Conservation (phyloP, 53 echinoderm and acorn worm genomes). For the Mesocentrotus franciscanus region DNA sequence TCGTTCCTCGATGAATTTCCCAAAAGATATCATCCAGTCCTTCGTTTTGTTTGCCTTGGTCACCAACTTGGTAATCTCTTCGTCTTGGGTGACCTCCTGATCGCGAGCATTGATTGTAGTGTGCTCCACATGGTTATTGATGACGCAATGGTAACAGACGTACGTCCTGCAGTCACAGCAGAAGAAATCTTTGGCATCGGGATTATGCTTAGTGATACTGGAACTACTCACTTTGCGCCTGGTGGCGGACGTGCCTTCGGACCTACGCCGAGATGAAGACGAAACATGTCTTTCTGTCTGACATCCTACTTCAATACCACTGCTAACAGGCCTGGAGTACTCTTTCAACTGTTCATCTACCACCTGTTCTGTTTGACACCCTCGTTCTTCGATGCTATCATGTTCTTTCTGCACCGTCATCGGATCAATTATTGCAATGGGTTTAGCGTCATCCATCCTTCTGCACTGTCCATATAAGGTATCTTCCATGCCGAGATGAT, state of each 20-base stretch:
- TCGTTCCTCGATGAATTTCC: slow-evolving; percentile 6
- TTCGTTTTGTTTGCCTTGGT: slow-evolving; percentile 7
- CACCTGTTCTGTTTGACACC: slow-evolving; percentile 27
- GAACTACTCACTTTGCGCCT: not conserved
- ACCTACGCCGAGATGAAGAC: not conserved
- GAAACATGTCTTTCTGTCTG: not conserved
- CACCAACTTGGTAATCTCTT: slow-evolving; percentile 16
- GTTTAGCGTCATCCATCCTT: slow-evolving; percentile 21
- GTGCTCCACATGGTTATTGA: slow-evolving; percentile 31
- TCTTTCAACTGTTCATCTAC: not conserved
- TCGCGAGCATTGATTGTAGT: not conserved
- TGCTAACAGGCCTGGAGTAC: not conserved
- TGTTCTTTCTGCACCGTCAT: not conserved
- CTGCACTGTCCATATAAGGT: not conserved
- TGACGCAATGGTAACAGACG: slow-evolving; percentile 14
- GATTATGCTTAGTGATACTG: not conserved
- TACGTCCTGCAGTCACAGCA: slow-evolving; percentile 26
- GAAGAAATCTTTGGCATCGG: slow-evolving; percentile 42
- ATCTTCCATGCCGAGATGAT: not conserved
- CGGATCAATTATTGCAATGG: slow-evolving; percentile 18
- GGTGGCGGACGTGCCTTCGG: not conserved
- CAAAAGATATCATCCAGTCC: slow-evolving; percentile 39
- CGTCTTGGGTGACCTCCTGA: slow-evolving; percentile 28
- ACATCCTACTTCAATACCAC: slow-evolving; percentile 12
- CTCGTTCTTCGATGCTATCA: not conserved